Evolutionary conservation across 2,113 vertebrate genomes (phyloP).

Genomic region (Chloroceryle aenea): DNA sequence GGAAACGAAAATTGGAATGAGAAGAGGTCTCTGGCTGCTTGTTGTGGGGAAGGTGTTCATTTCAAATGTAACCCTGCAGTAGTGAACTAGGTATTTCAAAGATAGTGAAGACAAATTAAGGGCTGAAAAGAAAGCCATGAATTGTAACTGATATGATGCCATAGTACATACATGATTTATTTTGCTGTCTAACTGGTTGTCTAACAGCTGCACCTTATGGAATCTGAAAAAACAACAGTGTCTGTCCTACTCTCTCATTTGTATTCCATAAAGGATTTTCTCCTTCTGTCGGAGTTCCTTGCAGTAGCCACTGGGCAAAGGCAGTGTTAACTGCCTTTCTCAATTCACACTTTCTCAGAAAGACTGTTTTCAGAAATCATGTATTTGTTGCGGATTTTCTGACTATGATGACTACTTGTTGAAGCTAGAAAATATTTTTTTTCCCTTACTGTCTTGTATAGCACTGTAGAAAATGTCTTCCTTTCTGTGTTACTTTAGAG

Average conservation of each 20-base stretch:
- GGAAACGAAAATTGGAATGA: neutral
- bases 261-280: neutral
- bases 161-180: neutral
- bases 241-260: neutral
- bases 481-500: neutral
- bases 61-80: neutral
- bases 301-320: neutral
- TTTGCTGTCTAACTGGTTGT: neutral
- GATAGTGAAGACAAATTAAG: neutral
- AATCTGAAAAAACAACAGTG: neutral
- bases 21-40: neutral
- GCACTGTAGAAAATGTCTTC: neutral
- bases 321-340: neutral
- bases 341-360: neutral
- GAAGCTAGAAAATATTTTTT: neutral
- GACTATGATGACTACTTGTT: neutral
- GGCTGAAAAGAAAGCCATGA: neutral
- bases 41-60: neutral
- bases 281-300: neutral
- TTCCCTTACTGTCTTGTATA: neutral
- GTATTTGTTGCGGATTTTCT: neutral
- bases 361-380: neutral
- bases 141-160: neutral
- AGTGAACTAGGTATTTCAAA: neutral
- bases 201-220: neutral